phyloP scores from a whole-genome alignment of 2,797 vertebrate genomes.

The Antennarius maculatus region DNA sequence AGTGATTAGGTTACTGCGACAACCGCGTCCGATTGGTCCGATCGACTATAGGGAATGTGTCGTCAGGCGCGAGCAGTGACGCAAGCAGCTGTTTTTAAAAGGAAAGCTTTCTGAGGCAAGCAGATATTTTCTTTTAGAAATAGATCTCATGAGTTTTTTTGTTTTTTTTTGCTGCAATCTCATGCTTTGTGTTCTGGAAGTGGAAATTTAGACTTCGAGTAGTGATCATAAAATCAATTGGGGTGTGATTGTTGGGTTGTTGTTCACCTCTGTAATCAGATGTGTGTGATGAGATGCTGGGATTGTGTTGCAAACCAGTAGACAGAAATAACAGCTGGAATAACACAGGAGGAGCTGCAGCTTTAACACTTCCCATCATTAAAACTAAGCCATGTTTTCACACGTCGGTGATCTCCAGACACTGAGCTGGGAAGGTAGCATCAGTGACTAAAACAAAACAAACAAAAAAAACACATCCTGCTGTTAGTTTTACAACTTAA shows the following conservation, averaged over 20 bases:
- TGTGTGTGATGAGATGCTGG: background rate
- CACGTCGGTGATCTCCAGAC: too few relatives aligned
- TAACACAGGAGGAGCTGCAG: constrained; percentile 36
- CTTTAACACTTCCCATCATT: constrained; percentile 33
- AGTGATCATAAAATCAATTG: background rate
- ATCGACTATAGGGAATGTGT: constrained; percentile 76
- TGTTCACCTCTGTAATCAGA: background rate
- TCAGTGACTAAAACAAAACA: background rate
- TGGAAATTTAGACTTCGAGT: background rate
- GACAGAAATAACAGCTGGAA: constrained; percentile 41
- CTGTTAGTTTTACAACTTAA: constrained; percentile 16
- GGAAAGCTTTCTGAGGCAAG: too few relatives aligned
- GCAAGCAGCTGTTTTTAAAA: constrained; percentile 17
- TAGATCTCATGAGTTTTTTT: background rate
- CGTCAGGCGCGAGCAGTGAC: constrained; percentile 62
- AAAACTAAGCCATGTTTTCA: constrained; percentile 18
- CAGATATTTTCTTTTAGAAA: background rate
- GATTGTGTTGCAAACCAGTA: constrained; percentile 14
- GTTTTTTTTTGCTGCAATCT: background rate
- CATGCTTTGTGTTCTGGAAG: background rate
- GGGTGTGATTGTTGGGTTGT: background rate
- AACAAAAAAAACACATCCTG: background rate
- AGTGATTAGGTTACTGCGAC: constrained; percentile 30
- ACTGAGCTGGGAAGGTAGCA: too few relatives aligned
- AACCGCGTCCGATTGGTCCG: constrained; percentile 80